Evolutionary conservation across 1,140 invertebrate species (phyloP).

Genomic region (Drosophila ercepeae): DNA sequence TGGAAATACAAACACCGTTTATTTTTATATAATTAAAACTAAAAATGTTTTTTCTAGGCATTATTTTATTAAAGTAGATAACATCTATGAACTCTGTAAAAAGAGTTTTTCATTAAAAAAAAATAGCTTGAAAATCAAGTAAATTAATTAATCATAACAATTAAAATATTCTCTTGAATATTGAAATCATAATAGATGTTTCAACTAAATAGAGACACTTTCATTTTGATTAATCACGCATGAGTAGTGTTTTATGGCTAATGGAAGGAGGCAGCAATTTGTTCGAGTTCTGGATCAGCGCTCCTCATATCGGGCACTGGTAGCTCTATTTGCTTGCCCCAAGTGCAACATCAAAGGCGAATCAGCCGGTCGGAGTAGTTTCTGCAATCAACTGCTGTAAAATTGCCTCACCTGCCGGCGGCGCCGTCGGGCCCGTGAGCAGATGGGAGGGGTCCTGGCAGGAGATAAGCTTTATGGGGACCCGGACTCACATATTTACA

Average conservation of each 20-base stretch:
- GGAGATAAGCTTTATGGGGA: not conserved
- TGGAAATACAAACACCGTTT: too few relatives aligned
- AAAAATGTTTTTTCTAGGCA: too few relatives aligned
- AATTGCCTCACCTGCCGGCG: conserved; percentile 26
- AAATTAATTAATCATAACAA: too few relatives aligned
- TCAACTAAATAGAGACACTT: not conserved
- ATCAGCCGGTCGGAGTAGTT: conserved; percentile 16
- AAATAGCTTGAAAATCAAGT: too few relatives aligned
- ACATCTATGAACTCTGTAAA: too few relatives aligned
- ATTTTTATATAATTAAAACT: too few relatives aligned
- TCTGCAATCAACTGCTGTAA: conserved; percentile 46
- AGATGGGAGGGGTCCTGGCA: too few relatives aligned
- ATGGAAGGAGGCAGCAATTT: conserved; percentile 6
- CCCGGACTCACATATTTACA: conserved; percentile 48
- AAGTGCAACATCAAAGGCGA: conserved; percentile 37
- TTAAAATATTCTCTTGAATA: too few relatives aligned
- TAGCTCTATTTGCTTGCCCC: conserved; percentile 38
- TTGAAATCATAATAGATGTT: too few relatives aligned
- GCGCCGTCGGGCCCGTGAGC: not conserved
- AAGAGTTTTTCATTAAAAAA: too few relatives aligned
- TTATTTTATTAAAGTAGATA: too few relatives aligned
- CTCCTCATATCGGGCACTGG: conserved; percentile 15
- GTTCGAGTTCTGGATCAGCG: conserved; percentile 6
- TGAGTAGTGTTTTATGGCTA: not conserved
- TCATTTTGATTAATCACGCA: not conserved